These are phyloP conservation scores for Rambutsinella grinnellia DNA, from an alignment of 2,888 invertebrate genomes.

Conservation along the genomic window DNA sequence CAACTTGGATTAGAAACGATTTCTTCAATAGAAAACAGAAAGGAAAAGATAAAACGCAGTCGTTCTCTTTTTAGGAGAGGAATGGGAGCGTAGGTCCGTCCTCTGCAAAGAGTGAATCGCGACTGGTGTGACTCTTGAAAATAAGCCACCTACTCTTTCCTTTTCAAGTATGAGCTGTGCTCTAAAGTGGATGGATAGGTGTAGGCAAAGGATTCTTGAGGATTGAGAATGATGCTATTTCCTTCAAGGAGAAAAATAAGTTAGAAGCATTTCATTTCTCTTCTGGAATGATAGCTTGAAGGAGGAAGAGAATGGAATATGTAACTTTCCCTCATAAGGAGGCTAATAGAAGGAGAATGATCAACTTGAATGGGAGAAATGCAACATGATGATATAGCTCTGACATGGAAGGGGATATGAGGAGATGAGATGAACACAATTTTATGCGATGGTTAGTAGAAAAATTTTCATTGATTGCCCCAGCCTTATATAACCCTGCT, in stretches of 20 bases:
- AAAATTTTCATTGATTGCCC: conserved; percentile 31
- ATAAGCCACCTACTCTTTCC: not conserved
- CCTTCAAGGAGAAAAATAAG: not conserved
- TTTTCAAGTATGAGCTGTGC: conserved; percentile 1
- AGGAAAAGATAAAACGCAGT: not conserved
- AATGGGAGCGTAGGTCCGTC: not conserved
- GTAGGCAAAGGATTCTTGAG: too few relatives aligned
- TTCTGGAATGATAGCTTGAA: not conserved
- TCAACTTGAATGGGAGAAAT: too few relatives aligned
- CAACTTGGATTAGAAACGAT: too few relatives aligned
- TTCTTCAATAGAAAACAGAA: not conserved
- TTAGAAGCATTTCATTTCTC: too few relatives aligned
- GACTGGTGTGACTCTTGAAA: conserved; percentile 31
- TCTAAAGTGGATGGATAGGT: not conserved
- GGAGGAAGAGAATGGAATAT: too few relatives aligned
- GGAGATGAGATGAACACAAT: too few relatives aligned
- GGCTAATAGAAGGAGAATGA: conserved; percentile 14
- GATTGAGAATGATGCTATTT: not conserved
- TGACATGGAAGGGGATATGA: not conserved
- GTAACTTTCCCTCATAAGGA: too few relatives aligned
- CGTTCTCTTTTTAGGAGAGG: not conserved
- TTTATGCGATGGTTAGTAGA: too few relatives aligned
- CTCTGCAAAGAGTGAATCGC: conserved; percentile 13
- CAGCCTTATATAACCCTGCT: not conserved
- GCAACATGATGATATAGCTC: conserved; percentile 2